phyloP scores from a whole-genome alignment of 2,113 vertebrate genomes.

The Ovis aries region ARS-UI_Ramb_v3.0 NC_056054.1:256397501-256398000 shows the following conservation, averaged over 20 bases:
- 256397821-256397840: background rate
- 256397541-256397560: background rate
- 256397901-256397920: background rate
- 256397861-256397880: constrained; percentile 16
- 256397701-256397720: background rate
- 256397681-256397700: background rate
- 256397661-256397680: background rate
- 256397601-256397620: background rate
- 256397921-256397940: background rate
- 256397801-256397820: background rate
- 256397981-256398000: background rate
- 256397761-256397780: background rate
- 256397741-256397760: background rate
- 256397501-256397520: background rate
- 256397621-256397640: background rate
- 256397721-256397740: background rate
- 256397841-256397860: constrained; percentile 3
- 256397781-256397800: constrained; percentile 11
- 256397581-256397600: background rate
- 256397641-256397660: background rate
- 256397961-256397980: background rate
- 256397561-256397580: background rate
- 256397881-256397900: background rate
- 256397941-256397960: background rate
- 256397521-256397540: background rate